Evolutionary conservation across 1,140 invertebrate genomes (phyloP).

Genomic region (Drosophila pectinifera): DNA sequence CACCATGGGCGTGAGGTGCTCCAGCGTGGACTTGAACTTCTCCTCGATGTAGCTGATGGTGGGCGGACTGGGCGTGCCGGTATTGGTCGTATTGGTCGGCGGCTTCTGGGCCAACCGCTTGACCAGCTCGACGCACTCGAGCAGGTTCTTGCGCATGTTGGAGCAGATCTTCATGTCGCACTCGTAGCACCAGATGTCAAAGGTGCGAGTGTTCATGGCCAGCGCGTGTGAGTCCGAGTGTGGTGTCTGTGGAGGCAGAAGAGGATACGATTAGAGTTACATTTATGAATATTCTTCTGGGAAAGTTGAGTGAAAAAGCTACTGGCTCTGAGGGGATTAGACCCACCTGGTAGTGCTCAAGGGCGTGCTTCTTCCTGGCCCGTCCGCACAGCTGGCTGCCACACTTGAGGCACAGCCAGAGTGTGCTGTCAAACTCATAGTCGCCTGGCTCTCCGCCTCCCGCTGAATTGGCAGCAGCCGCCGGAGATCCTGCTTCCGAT

Average conservation of each 20-base stretch:
- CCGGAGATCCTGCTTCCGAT: not conserved
- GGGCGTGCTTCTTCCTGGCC: slow-evolving; percentile 89
- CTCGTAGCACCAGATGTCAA: slow-evolving; percentile 91
- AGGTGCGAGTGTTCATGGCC: slow-evolving; percentile 89
- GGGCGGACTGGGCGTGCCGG: slow-evolving; percentile 16
- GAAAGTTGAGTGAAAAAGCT: too few relatives aligned
- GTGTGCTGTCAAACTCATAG: slow-evolving; percentile 87
- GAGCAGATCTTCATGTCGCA: slow-evolving; percentile 88
- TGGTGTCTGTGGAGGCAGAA: slow-evolving; percentile 86
- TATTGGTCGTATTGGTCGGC: slow-evolving; percentile 11
- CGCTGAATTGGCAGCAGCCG: not conserved
- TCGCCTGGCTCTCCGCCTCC: slow-evolving; percentile 35
- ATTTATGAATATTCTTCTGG: not conserved
- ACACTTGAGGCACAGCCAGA: slow-evolving; percentile 91
- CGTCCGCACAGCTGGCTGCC: slow-evolving; percentile 92
- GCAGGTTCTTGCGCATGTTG: slow-evolving; percentile 87
- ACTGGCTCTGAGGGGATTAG: too few relatives aligned
- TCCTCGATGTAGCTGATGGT: slow-evolving; percentile 64
- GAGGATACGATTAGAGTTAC: not conserved
- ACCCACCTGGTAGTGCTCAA: slow-evolving; percentile 89
- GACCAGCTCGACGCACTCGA: slow-evolving; percentile 88
- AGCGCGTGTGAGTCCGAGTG: slow-evolving; percentile 91
- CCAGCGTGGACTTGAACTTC: slow-evolving; percentile 56
- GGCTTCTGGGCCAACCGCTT: slow-evolving; percentile 86
- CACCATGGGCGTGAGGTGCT: slow-evolving; percentile 59